phyloP scores from a whole-genome alignment of 53 echinoderm and acorn worm species.

The Patiria pectinifera region DNA sequence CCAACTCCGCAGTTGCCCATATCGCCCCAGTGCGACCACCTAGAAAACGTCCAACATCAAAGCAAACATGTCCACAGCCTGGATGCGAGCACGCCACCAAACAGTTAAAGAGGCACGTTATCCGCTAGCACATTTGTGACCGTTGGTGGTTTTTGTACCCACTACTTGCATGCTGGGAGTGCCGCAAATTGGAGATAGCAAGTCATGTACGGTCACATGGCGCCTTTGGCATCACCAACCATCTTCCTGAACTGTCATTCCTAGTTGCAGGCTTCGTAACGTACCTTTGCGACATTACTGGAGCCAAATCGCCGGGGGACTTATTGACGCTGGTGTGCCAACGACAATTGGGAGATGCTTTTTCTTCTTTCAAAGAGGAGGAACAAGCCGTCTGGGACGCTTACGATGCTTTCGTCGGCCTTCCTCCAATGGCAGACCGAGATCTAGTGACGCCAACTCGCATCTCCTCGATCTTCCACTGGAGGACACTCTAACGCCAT shows the following conservation, averaged over 20 bases:
- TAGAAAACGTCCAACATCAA: neutral
- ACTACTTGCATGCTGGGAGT: slow-evolving; percentile 2
- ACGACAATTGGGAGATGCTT: neutral
- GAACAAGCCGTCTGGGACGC: too few relatives aligned
- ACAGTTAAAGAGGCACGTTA: neutral
- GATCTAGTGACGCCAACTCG: neutral
- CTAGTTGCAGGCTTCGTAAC: neutral
- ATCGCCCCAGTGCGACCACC: neutral
- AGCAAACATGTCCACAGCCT: slow-evolving; percentile 19
- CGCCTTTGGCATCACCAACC: neutral
- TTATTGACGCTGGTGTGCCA: neutral
- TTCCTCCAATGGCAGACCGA: too few relatives aligned
- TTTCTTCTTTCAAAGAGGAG: neutral
- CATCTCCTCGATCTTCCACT: slow-evolving; percentile 21
- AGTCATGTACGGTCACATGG: slow-evolving; percentile 11
- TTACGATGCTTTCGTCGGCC: too few relatives aligned
- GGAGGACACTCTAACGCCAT: slow-evolving; percentile 24
- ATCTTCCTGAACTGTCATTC: neutral
- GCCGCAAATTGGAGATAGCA: slow-evolving; percentile 4
- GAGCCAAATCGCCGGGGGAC: neutral
- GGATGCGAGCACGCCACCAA: neutral
- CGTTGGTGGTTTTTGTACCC: slow-evolving; percentile 28
- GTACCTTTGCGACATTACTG: neutral
- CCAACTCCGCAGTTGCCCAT: neutral
- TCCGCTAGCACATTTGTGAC: neutral